Evolutionary conservation across 2,888 invertebrate species (phyloP), one percentile per base, ranked within the genome.

Genomic region (Catotricha subobsoleta): DNA sequence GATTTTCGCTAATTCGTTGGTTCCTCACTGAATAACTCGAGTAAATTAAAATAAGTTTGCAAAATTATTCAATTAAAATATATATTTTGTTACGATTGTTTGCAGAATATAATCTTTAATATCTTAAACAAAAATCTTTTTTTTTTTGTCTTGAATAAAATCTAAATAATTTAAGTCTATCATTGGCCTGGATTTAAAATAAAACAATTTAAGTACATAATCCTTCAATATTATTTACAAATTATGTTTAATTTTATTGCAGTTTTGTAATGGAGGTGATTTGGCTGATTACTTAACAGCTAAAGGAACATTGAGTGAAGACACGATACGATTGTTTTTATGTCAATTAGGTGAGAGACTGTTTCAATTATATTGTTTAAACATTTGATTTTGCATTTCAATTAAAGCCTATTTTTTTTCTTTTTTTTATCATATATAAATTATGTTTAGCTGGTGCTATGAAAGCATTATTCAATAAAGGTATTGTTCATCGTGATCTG

Each of bases 231-330:
- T 25, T 20, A 51, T n/a, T n/a, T n/a, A n/a, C n/a, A n/a, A n/a
- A n/a, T 21, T 33, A 3, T 33, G 19, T 44, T 52, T 57, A 44
- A 49, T 54, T 55, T 61, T 56, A 47, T 69, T 72, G 47, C 66
- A 90, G 83, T 97, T 90, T 66, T 98, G 98, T 69, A 98, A 98
- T 72, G 95, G 95, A 38, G 97, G 98, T 18, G 98, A 98, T 66
- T 69, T 98, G 62, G 94, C 95, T 16, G 98, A 98, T 68, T 99
- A 97, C 67, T 72, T 98, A 49, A 77, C 77, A 58, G 78, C 78
- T 37, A 94, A 94, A 66, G 88, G 91, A 44, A 91, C 91, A 36
- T 72, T 98, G 33, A 94, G 91, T 64, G 98, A 98, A 66, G 91
- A 91, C 59, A 98, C 97, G 5, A 95, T 98, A 54, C 72, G 91